Evolutionary conservation across 2,888 invertebrate species (phyloP), one percentile per base, ranked within the genome.

Genomic region (Cremastinae sp.): DNA sequence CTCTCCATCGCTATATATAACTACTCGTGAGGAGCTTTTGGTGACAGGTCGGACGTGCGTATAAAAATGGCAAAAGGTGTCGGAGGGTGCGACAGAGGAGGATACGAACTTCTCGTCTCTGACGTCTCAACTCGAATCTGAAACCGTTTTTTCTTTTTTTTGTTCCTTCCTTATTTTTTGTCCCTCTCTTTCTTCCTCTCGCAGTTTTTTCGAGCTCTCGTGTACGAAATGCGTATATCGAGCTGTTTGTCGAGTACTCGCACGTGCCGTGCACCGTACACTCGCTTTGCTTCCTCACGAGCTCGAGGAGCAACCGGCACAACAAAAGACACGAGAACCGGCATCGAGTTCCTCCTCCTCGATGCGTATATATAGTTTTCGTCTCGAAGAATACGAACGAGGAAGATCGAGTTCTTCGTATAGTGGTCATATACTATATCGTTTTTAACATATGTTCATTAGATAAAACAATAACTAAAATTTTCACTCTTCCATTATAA

Each of bases 91-190:
- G 55, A 75, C 65, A 14, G 18, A 41, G 47, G 37, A 65, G 61
- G 66, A 72, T 75, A 68, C 68, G 72, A 75, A 75, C 75, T 75
- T 28, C 2, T 28, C 68, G 62, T 65, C 41, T 43, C 64, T 73
- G 76, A 76, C 76, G 69, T 73, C 76, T 76, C 73, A 69, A 69
- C 76, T 73, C 12, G 76, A 76, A 76, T 76, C 69, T 73, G 61
- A 73, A 69, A 73, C 64, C 69, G 55, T 51, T 45, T 10, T 28
- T 18, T 41, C 53, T 37, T 43, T 18, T 39, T 9, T 12, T n/a
- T n/a, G n/a, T 28, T 12, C n/a, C n/a, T 51, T 45, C 5, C 14
- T 18, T 41, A 53, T 37, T 43, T 18, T 39, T 9, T 12, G 5
- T n/a, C 7, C n/a, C 3, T 28, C 28, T 28, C 28, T 28, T 5